These are phyloP conservation scores for Eledona agricola DNA, from an alignment of 2,888 invertebrate genomes.

Conservation along the genomic window DNA sequence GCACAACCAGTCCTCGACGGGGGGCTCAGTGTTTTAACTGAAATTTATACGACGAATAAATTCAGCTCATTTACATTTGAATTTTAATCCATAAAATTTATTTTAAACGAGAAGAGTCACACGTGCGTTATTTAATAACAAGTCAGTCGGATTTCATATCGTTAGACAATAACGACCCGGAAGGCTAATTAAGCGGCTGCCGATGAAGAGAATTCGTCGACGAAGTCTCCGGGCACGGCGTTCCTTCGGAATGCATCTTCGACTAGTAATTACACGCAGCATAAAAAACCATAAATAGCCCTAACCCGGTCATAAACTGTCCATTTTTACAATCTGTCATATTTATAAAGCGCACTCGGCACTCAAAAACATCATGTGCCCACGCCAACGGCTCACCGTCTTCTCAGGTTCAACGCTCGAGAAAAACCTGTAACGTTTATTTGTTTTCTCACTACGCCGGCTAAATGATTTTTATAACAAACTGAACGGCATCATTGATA, in stretches of 20 bases:
- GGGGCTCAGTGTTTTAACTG: conserved; percentile 48
- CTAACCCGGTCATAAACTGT: conserved; percentile 35
- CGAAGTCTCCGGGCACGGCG: not conserved
- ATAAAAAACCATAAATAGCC: conserved; percentile 39
- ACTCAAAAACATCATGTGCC: conserved; percentile 40
- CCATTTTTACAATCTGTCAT: conserved; percentile 40
- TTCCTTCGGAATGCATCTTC: not conserved
- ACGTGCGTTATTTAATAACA: conserved; percentile 35
- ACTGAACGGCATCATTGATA: conserved; percentile 25
- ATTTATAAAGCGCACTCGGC: conserved; percentile 41
- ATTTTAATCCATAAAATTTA: conserved; percentile 40
- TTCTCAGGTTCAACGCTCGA: conserved; percentile 45
- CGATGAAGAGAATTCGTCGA: conserved; percentile 1
- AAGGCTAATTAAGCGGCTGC: conserved; percentile 13
- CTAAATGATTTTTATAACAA: conserved; percentile 35
- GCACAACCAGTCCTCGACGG: conserved; percentile 45
- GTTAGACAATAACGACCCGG: conserved; percentile 28
- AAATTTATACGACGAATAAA: conserved; percentile 50
- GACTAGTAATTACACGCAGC: conserved; percentile 31
- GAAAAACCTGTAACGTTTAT: conserved; percentile 44
- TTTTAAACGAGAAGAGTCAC: conserved; percentile 36
- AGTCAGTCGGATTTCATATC: conserved; percentile 14
- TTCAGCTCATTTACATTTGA: conserved; percentile 46
- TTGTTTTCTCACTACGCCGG: conserved; percentile 40
- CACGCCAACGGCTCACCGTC: conserved; percentile 31